Base-by-base conservation (phyloP, 2,113 vertebrate species). In the Leptodactylus fuscus region DNA sequence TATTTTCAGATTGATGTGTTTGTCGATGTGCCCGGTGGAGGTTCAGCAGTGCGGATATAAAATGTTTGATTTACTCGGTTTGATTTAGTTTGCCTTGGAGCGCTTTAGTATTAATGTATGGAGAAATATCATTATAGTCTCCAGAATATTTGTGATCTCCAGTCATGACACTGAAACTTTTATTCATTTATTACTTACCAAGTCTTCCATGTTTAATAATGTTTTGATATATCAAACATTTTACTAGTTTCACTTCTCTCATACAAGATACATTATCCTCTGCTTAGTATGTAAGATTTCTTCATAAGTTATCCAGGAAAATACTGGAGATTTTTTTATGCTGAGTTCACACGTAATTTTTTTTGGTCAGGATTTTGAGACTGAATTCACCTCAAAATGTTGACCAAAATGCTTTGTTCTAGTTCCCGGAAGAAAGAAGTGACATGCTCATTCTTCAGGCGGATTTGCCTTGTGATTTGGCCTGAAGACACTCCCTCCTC, bases 1-100 rank as follows among this genome's bases (percentile, higher is more conserved):
- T 78, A 11, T 67, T 55, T 78, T n/a, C 44, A 38, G 49, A 78
- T 78, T 78, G 49, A 78, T 55, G 49, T 78, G 10, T 29, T 36
- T 78, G 75, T 55, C 16, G n/a, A 38, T 78, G 75, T 38, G 1
- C 22, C 24, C 49, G 15, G 75, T 34, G n/a, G 49, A 55, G 27
- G 46, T 20, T 78, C 18, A 78, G 74, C 49, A 78, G 20, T 24
- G 29, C 20, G n/a, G 34, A 58, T 36, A 58, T 79, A 58, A 36
- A 58, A 38, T 41, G 22, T 79, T 41, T 79, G 32, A 55, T 79
- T 79, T 58, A 58, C 41, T 36, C 41, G 16, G 29, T 34, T 67
- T 67, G 32, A 55, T 38, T 58, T 55, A 41, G 34, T 79, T 78
- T 55, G 4, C 34, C 32, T 53, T 22, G 55, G 13, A 78, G 20